Conservation (phyloP, 2,797 vertebrate species). For the Premnoplex brunnescens region DNA sequence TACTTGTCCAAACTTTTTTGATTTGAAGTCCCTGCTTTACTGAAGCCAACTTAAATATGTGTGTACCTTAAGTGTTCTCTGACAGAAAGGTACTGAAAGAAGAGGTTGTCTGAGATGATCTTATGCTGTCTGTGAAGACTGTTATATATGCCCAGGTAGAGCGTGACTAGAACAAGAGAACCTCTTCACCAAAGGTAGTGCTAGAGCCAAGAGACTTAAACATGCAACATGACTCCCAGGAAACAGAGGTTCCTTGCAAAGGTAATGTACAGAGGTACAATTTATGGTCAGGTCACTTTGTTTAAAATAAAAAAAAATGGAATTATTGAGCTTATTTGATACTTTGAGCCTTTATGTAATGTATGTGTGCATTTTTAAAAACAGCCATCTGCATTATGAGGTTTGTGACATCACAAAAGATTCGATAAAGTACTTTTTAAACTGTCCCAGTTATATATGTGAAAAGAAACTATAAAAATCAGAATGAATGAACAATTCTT, state of each 20-base stretch:
- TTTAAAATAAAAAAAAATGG: neutral
- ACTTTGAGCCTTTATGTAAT: neutral
- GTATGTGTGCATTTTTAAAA: neutral
- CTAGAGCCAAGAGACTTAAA: neutral
- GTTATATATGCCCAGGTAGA: neutral
- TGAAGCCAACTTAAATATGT: neutral
- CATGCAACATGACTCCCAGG: neutral
- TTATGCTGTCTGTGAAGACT: neutral
- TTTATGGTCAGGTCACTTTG: neutral
- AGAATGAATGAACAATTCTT: constrained; percentile 67
- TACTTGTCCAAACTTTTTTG: neutral
- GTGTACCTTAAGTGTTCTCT: neutral
- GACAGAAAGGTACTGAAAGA: neutral
- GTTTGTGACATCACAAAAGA: constrained; percentile 12
- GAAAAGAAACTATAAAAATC: constrained; percentile 59
- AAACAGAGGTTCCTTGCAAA: neutral
- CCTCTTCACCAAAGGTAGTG: neutral
- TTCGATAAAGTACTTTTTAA: constrained; percentile 15
- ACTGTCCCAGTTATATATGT: constrained; percentile 52
- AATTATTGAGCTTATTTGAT: neutral
- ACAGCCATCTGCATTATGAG: neutral
- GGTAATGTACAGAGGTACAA: neutral
- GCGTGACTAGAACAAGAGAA: neutral
- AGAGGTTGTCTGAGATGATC: neutral
- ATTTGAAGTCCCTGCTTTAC: neutral